Evolutionary conservation across 2,888 invertebrate species (phyloP).

Genomic region (Macropis europaea): DNA sequence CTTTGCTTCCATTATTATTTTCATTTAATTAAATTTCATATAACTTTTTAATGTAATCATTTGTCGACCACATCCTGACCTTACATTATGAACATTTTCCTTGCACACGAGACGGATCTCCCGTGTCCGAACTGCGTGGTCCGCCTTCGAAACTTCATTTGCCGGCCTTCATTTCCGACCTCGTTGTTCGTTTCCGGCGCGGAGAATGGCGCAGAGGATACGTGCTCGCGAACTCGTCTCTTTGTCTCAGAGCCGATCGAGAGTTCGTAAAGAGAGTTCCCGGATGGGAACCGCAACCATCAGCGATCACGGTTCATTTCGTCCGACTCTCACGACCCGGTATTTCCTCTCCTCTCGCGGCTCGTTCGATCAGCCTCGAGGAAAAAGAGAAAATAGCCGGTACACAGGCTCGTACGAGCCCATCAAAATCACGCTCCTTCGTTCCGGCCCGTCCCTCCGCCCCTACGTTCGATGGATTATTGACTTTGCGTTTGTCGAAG

Average conservation of each 20-base stretch:
- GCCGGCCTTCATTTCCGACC: conserved; percentile 67
- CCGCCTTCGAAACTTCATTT: conserved; percentile 68
- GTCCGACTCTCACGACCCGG: conserved; percentile 33
- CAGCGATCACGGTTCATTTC: conserved; percentile 70
- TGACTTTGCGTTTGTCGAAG: conserved; percentile 55
- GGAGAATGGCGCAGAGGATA: not conserved
- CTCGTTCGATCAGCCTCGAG: conserved; percentile 19
- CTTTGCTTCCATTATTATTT: no score
- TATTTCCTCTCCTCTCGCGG: conserved; percentile 7
- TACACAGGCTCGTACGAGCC: conserved; percentile 65
- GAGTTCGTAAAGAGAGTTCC: conserved; percentile 56
- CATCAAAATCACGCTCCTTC: conserved; percentile 70
- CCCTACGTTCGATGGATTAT: conserved; percentile 45
- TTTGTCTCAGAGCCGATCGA: conserved; percentile 33
- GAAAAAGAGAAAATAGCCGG: conserved; percentile 66
- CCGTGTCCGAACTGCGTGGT: conserved; percentile 20
- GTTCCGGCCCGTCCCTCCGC: conserved; percentile 4
- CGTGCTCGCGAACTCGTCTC: not conserved
- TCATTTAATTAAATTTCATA: no score
- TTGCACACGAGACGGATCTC: conserved; percentile 25
- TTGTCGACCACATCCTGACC: no score
- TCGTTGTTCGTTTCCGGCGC: not conserved
- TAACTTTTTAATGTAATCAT: no score
- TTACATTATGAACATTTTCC: conserved; percentile 16
- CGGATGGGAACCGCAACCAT: conserved; percentile 62